Evolutionary conservation across 2,113 vertebrate genomes (phyloP), one percentile per base, ranked within the genome.

Genomic region (Agapornis roseicollis): DNA sequence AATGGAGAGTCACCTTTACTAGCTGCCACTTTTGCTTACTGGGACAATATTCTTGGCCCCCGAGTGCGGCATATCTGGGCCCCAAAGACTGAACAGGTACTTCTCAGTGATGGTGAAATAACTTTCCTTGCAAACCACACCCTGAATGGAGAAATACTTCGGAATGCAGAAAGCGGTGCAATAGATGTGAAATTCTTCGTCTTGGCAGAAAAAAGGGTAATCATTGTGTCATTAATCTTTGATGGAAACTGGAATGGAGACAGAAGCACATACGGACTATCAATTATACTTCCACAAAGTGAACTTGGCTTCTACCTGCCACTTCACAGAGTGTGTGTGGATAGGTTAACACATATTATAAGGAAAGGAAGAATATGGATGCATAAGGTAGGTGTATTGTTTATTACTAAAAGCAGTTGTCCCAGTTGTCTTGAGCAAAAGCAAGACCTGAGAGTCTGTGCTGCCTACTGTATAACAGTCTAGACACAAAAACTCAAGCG

Each of bases 181-280:
- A 99, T 99, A 82, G 99, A 99, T 24, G 99, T 99, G 27, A 99
- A 99, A 96, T 99, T 99, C 97, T 99, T 99, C 23, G 99, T 99
- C 69, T 97, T 99, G 90, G 98, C 99, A 4, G 99, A 99, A 95
- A 99, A 99, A 89, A 99, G 99, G 12, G 99, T 99, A 41, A 99
- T 99, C 94, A 99, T 99, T 13, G 99, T 99, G 66, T 99, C 99
- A 1, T 98, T 99, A 70, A 99, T 99, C 92, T 99, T 99, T 23
- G 99, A 99, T 47, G 99, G 99, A 11, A 99, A 99, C 93, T 99
- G 99, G 98, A 99, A 99, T 44, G 99, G 99, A 15, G 99, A 99
- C 94, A 98, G 99, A 93, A 99, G 99, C 97, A 99, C 99, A 0
- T 99, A 99, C 2, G 99, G 99, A 91, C 96, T 99, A 44, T 99